phyloP scores from a whole-genome alignment of 2,888 invertebrate genomes.

The Eledona agricola region DNA sequence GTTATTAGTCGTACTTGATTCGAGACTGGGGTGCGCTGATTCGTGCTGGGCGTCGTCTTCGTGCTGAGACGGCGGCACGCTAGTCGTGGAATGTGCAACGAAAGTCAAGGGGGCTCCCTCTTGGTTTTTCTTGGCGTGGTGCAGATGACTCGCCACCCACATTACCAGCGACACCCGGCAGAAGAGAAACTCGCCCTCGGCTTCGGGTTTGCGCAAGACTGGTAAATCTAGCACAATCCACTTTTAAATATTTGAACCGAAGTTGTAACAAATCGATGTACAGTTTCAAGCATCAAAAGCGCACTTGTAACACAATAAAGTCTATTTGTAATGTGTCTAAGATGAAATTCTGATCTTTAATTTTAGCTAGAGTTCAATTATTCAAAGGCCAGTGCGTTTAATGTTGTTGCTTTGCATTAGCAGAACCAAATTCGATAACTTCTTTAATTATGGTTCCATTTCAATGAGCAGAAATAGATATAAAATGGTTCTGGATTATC shows the following conservation, averaged over 20 bases:
- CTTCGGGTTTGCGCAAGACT: constrained; percentile 74
- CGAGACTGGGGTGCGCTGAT: constrained; percentile 69
- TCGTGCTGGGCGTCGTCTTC: constrained; percentile 65
- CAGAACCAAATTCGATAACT: no score
- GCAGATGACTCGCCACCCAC: constrained; percentile 88
- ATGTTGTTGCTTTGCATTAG: no score
- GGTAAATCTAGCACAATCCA: constrained; percentile 70
- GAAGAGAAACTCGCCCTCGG: constrained; percentile 72
- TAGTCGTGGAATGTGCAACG: constrained; percentile 32
- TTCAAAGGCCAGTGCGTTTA: no score
- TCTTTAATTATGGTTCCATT: no score
- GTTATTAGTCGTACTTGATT: no score
- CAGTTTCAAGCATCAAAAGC: no score
- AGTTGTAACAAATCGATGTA: background rate
- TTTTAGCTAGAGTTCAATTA: no score
- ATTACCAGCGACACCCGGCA: constrained; percentile 88
- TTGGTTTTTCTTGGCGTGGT: constrained; percentile 73
- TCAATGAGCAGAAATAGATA: no score
- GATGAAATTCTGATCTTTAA: no score
- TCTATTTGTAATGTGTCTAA: no score
- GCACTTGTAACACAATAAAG: no score
- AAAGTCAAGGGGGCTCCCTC: constrained; percentile 44
- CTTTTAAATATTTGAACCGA: background rate
- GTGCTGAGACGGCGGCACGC: constrained; percentile 62
- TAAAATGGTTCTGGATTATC: no score